Evolutionary conservation across 2,888 invertebrate species (phyloP).

Genomic region (Lithophane semibrunnea): DNA sequence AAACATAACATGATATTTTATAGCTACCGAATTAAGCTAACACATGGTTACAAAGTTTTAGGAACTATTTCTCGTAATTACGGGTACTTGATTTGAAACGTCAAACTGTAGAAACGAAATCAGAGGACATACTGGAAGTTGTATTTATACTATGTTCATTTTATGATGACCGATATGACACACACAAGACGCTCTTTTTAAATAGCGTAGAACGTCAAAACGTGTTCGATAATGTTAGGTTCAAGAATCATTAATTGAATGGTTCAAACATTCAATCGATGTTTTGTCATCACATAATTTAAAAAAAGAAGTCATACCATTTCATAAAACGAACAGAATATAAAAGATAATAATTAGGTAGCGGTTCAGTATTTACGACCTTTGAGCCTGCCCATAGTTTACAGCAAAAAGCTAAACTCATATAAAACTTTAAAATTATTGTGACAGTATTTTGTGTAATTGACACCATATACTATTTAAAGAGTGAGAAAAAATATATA

Average conservation of each 20-base stretch:
- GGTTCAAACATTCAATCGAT: background rate
- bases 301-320: background rate
- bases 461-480: constrained; percentile 16
- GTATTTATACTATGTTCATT: constrained; percentile 4
- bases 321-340: constrained; percentile 17
- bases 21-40: constrained; percentile 64
- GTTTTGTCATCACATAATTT: too few species aligned
- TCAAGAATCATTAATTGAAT: background rate
- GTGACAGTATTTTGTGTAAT: constrained; percentile 41
- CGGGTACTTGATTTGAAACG: constrained; percentile 18
- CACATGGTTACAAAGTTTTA: constrained; percentile 62
- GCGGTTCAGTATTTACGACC: background rate
- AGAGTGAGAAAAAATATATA: constrained; percentile 11
- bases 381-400: background rate
- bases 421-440: constrained; percentile 13
- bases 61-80: constrained; percentile 65
- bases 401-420: constrained; percentile 2
- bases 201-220: background rate
- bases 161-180: background rate
- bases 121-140: background rate
- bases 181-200: background rate
- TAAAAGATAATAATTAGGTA: background rate
- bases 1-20: constrained; percentile 58
- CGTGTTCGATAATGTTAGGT: background rate
- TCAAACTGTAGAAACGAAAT: constrained; percentile 34